Base-by-base conservation (phyloP, 2,797 vertebrate species). In the Spea hammondii region DNA sequence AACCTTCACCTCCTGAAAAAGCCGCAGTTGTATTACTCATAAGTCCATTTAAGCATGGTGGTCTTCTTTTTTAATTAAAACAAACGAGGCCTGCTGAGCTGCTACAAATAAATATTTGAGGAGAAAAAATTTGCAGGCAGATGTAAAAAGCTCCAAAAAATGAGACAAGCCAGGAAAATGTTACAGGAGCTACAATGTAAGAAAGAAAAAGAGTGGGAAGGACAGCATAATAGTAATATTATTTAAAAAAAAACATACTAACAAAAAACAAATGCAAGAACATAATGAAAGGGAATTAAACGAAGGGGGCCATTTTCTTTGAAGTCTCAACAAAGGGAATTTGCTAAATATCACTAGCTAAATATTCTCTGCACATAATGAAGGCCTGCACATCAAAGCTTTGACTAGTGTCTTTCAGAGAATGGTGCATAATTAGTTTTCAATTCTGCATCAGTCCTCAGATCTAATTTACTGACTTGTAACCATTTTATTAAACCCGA, bases 41-140 rank as follows among this genome's bases (percentile, higher is more conserved):
- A 90, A 93, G 86, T 90, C 86, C 88, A 88, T 86, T 85, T 89
- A 87, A 85, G 85, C 91, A 89, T 83, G 90, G 93, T 94, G 94
- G 93, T 94, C 94, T 88, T 87, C 88, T 84, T 89, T 17, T 89
- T 90, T 89, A 91, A 90, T 92, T 84, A 86, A 91, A 92, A 91
- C 89, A 91, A 88, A 87, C 50, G 53, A 83, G 83, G 82, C 84
- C 84, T 86, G 87, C 85, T 88, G 84, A 81, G 85, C 86, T 86
- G 87, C 88, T 86, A 67, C 87, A 88, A 88, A 89, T 90, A 90
- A 91, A 88, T 89, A 88, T 72, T 83, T 89, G 83, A 88, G 84
- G 69, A 83, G 86, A 90, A 87, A 32, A 86, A 83, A 87, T 84
- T 87, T 85, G 88, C 83, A 84, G 83, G 83, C 88, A 86, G 88